These are phyloP conservation scores for Pseudococcus longispinus DNA, from an alignment of 2,888 invertebrate species.

Conservation along the genomic window DNA sequence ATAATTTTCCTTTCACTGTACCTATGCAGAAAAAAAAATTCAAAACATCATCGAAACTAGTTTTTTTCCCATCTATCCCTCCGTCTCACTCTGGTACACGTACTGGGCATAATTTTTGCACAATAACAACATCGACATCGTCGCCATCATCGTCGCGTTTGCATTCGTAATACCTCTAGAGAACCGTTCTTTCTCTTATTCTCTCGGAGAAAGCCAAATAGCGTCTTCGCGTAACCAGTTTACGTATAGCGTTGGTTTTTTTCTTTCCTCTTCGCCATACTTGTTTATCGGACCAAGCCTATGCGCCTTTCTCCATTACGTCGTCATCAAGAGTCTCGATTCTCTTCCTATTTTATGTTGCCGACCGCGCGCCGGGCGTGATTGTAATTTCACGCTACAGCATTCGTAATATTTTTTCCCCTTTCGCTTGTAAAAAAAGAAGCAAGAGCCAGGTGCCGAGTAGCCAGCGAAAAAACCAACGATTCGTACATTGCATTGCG, in stretches of 20 bases:
- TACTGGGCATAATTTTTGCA: slow-evolving; percentile 9
- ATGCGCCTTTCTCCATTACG: slow-evolving; percentile 38
- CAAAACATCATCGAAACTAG: too few species aligned
- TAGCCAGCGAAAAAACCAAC: neutral
- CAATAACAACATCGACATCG: neutral
- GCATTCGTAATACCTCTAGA: slow-evolving; percentile 1
- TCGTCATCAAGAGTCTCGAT: slow-evolving; percentile 18
- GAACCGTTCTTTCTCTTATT: neutral
- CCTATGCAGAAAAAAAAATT: neutral
- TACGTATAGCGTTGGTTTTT: slow-evolving; percentile 8
- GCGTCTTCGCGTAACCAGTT: slow-evolving; percentile 43
- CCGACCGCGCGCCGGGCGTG: neutral
- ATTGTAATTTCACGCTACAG: slow-evolving; percentile 15
- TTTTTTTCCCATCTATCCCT: neutral
- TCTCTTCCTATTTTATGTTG: slow-evolving; percentile 7
- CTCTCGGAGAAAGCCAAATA: slow-evolving; percentile 34
- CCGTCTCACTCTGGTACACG: neutral
- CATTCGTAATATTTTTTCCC: neutral
- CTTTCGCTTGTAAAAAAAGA: neutral
- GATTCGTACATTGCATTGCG: neutral
- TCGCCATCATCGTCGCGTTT: neutral
- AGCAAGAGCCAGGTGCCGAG: neutral
- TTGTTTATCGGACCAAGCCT: slow-evolving; percentile 43
- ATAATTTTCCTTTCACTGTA: slow-evolving; percentile 8
- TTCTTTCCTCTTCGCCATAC: slow-evolving; percentile 39